Conservation (phyloP, 2,888 invertebrate species). For the Scrobipalpa atriplicella region DNA sequence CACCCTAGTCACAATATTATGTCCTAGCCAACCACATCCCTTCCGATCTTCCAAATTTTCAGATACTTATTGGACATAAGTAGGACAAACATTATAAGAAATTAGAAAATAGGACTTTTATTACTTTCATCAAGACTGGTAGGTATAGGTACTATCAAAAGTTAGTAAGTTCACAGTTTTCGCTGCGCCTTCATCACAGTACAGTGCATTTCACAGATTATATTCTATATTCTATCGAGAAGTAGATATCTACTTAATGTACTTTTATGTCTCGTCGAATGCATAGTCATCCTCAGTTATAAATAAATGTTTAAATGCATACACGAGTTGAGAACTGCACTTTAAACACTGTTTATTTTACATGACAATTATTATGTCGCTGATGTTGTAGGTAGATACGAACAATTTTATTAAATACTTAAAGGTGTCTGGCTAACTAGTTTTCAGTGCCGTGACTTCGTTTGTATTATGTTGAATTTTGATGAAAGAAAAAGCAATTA, state of each 20-base stretch:
- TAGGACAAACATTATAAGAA: too few species aligned
- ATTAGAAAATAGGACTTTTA: too few species aligned
- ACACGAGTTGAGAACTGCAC: not conserved
- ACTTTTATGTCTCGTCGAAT: not conserved
- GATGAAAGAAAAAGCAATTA: too few species aligned
- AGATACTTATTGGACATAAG: too few species aligned
- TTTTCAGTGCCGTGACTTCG: too few species aligned
- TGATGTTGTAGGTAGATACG: not conserved
- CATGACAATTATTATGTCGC: not conserved
- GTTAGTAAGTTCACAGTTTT: not conserved
- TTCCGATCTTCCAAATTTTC: too few species aligned
- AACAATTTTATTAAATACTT: not conserved
- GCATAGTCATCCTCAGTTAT: not conserved
- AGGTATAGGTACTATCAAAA: too few species aligned
- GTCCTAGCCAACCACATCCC: too few species aligned
- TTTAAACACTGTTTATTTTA: not conserved
- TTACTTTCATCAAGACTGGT: too few species aligned
- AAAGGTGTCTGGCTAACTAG: too few species aligned
- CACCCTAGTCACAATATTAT: too few species aligned
- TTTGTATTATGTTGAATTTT: too few species aligned
- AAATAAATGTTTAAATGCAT: not conserved
- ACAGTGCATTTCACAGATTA: conserved; percentile 18
- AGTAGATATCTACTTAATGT: not conserved
- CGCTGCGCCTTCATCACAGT: not conserved
- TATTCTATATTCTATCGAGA: not conserved